phyloP scores from a whole-genome alignment of 2,797 vertebrate species.

The Chanos chanos region DNA sequence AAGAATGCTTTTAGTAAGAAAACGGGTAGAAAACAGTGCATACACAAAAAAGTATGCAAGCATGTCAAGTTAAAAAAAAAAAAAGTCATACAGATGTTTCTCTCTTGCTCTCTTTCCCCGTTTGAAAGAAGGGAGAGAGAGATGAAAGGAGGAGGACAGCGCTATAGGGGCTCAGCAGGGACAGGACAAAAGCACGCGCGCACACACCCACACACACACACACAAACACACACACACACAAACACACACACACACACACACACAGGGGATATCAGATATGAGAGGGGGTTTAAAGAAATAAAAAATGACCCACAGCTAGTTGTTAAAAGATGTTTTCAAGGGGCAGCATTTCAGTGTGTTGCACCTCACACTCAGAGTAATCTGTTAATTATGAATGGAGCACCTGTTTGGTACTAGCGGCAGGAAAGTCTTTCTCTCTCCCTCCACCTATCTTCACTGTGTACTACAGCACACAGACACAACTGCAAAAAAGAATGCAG shows the following conservation, averaged over 20 bases:
- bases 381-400: conserved; percentile 66
- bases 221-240: conserved; percentile 26
- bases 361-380: conserved; percentile 53
- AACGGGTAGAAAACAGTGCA: neutral
- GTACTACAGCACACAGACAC: neutral
- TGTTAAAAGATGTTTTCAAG: conserved; percentile 64
- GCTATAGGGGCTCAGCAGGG: too few relatives aligned
- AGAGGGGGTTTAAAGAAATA: conserved; percentile 20
- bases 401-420: conserved; percentile 53
- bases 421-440: conserved; percentile 5
- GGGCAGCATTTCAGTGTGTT: conserved; percentile 56
- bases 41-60: too few relatives aligned
- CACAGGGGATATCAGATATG: neutral
- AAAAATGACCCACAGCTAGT: conserved; percentile 35
- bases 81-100: conserved; percentile 3
- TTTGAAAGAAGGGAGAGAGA: neutral
- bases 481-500: conserved; percentile 13
- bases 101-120: neutral
- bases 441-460: neutral
- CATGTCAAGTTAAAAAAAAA: too few relatives aligned
- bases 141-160: conserved; percentile 4
- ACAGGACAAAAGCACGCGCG: neutral
- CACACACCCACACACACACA: conserved; percentile 14
- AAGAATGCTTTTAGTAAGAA: conserved; percentile 53
- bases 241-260: conserved; percentile 6